These are phyloP conservation scores for Odobenus rosmarus DNA, from an alignment of 2,113 vertebrate genomes.

Conservation along the genomic window DNA sequence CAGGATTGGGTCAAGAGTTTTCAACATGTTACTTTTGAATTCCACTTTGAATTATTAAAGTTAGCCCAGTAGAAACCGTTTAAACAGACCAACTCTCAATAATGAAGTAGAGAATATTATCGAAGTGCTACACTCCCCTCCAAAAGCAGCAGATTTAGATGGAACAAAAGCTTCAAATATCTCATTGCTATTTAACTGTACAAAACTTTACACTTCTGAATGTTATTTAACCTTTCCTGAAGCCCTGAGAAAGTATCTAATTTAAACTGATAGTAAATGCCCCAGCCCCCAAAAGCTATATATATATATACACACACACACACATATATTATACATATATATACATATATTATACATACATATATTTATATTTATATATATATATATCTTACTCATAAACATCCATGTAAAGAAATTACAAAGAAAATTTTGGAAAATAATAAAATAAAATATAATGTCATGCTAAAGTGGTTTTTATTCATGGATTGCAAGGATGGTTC, in stretches of 20 bases:
- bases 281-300: not conserved
- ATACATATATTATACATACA: too few species aligned
- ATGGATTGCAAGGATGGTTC: not conserved
- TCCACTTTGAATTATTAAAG: not conserved
- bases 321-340: too few species aligned
- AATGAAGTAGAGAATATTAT: not conserved
- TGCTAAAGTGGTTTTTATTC: not conserved
- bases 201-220: not conserved
- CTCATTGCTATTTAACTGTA: not conserved
- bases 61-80: not conserved
- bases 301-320: too few species aligned
- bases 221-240: not conserved
- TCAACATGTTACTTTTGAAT: not conserved
- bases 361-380: too few species aligned
- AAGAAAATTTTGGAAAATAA: not conserved
- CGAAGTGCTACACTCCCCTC: accelerated
- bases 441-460: not conserved
- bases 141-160: not conserved
- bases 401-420: not conserved
- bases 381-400: not conserved
- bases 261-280: not conserved
- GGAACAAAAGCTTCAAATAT: not conserved
- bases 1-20: not conserved
- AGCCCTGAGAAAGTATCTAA: not conserved
- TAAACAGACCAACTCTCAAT: not conserved